Conservation (phyloP, 2,113 vertebrate species). For the Paratilapia polleni region DNA sequence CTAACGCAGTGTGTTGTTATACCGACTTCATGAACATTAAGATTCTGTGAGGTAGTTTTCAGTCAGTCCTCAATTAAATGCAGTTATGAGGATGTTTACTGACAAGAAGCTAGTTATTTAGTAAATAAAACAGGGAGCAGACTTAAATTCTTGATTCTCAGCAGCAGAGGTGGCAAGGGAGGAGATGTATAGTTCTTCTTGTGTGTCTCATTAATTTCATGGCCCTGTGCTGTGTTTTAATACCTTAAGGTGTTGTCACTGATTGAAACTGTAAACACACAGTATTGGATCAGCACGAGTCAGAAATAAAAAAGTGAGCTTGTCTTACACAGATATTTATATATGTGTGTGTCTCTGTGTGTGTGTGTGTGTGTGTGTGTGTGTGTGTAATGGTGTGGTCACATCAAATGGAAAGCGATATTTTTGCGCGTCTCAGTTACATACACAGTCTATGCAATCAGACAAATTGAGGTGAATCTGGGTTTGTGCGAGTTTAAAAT, state of each 20-base stretch:
- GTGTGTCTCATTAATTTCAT: slow-evolving; percentile 67
- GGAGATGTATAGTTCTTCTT: slow-evolving; percentile 49
- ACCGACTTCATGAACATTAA: slow-evolving; percentile 25
- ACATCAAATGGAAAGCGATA: not conserved
- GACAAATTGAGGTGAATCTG: not conserved
- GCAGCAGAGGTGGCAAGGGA: slow-evolving; percentile 36
- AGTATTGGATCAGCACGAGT: slow-evolving; percentile 13
- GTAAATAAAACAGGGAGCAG: slow-evolving; percentile 39
- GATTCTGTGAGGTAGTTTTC: slow-evolving; percentile 35
- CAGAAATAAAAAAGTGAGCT: not conserved
- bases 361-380: not conserved
- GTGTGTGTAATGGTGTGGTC: not conserved
- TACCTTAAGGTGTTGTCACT: slow-evolving; percentile 65
- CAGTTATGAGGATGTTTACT: slow-evolving; percentile 60
- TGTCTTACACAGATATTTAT: not conserved
- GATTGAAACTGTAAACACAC: slow-evolving; percentile 70
- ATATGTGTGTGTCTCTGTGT: not conserved
- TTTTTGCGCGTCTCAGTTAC: not conserved
- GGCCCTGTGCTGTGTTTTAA: slow-evolving; percentile 57
- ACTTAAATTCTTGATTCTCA: not conserved
- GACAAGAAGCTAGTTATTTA: slow-evolving; percentile 55
- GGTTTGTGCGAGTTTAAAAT: not conserved
- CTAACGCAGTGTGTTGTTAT: slow-evolving; percentile 26
- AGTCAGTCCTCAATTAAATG: slow-evolving; percentile 6
- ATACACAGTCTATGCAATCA: not conserved